phyloP scores from a whole-genome alignment of 2,888 invertebrate species.

The Zhuqinia jingwanae region DNA sequence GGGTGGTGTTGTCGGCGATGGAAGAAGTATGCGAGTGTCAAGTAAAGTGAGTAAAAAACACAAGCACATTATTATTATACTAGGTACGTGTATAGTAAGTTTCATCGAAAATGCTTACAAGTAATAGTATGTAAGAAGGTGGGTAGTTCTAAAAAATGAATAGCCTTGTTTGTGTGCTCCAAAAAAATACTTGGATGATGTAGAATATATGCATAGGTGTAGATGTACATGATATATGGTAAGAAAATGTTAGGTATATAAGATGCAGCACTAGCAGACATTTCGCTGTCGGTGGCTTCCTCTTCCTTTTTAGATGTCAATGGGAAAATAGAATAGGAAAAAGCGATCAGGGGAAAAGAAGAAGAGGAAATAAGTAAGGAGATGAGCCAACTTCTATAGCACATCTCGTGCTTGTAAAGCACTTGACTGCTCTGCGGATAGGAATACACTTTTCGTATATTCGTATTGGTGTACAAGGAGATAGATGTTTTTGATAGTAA shows the following conservation, averaged over 20 bases:
- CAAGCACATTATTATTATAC: conserved; percentile 42
- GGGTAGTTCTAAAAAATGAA: conserved; percentile 42
- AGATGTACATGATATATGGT: neutral
- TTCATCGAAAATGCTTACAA: conserved; percentile 7
- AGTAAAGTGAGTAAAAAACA: conserved; percentile 45
- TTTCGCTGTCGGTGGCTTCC: neutral
- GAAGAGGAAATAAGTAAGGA: conserved; percentile 44
- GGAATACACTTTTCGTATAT: neutral
- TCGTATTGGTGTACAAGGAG: neutral
- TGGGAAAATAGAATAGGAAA: conserved; percentile 49
- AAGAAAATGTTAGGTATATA: neutral
- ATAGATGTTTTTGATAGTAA: neutral
- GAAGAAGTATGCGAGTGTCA: conserved; percentile 38
- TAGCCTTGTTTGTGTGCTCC: conserved; percentile 47
- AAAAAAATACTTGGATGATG: no score
- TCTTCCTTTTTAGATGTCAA: conserved; percentile 34
- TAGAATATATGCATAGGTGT: no score
- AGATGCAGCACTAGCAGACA: neutral
- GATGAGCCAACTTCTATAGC: conserved; percentile 39
- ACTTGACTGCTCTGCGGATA: neutral
- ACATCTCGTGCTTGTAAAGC: neutral
- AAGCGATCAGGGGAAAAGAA: conserved; percentile 44
- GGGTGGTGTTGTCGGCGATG: conserved; percentile 24
- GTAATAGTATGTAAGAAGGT: no score
- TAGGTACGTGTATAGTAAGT: conserved; percentile 4